Conservation (phyloP, 2,888 invertebrate genomes). For the Drosophila hamatofila region DNA sequence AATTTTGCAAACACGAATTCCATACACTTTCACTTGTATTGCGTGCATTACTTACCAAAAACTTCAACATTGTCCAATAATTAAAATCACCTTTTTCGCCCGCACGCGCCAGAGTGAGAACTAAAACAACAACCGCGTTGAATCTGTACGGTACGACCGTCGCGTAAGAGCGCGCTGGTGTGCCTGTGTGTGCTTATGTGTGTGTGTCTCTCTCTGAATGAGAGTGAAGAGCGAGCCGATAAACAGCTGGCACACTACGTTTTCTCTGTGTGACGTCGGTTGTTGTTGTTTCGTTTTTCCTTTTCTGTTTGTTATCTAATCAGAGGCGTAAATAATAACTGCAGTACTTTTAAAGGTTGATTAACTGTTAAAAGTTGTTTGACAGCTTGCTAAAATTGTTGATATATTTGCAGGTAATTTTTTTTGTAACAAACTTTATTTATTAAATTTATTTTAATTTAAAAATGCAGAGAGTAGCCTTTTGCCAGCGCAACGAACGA, state of each 20-base stretch:
- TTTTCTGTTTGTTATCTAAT: slow-evolving; percentile 65
- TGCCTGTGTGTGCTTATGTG: slow-evolving; percentile 9
- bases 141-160: slow-evolving; percentile 9
- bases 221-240: slow-evolving; percentile 19
- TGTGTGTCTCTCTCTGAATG: slow-evolving; percentile 10
- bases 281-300: slow-evolving; percentile 22
- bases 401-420: not conserved
- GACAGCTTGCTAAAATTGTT: not conserved
- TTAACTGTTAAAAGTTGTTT: slow-evolving; percentile 12
- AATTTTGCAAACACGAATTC: slow-evolving; percentile 7
- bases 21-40: slow-evolving; percentile 9
- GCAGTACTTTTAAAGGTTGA: not conserved
- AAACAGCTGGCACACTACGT: slow-evolving; percentile 68
- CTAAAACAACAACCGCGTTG: slow-evolving; percentile 56
- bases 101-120: slow-evolving; percentile 79
- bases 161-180: slow-evolving; percentile 27
- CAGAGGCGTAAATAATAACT: slow-evolving; percentile 18
- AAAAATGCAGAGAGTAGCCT: slow-evolving; percentile 3
- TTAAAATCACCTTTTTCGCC: slow-evolving; percentile 60
- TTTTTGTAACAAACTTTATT: not conserved
- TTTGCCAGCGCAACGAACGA: slow-evolving; percentile 18
- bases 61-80: slow-evolving; percentile 83
- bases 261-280: slow-evolving; percentile 1
- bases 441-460: not conserved
- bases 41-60: slow-evolving; percentile 74